Conservation (phyloP, 53 echinoderm and acorn worm genomes). For the Echinarachnius parma region DNA sequence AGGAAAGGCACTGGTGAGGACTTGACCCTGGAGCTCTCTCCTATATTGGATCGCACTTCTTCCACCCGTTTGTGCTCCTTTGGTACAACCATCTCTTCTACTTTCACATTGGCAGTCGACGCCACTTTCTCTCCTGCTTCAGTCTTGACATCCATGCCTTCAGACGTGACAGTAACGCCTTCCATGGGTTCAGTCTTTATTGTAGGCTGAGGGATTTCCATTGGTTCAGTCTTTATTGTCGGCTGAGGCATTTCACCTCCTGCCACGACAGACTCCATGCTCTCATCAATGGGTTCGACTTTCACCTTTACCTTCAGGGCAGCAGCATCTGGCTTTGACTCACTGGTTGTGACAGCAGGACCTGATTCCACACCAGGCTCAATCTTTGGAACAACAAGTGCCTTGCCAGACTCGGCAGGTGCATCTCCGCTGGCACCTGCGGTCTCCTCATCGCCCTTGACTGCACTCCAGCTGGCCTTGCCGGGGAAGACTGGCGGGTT, state of each 20-base stretch:
- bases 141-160: no score
- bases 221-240: slow-evolving; percentile 9
- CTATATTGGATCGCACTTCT: no score
- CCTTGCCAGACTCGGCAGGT: not conserved
- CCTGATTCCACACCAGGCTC: not conserved
- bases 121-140: no score
- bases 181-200: no score
- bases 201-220: no score
- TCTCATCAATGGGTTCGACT: slow-evolving; percentile 24
- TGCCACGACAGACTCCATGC: slow-evolving; percentile 1
- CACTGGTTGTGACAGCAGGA: not conserved
- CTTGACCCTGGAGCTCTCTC: not conserved
- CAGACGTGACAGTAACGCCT: no score
- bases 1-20: slow-evolving; percentile 27
- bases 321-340: not conserved
- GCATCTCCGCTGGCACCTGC: not conserved
- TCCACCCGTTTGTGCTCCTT: no score
- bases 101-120: no score
- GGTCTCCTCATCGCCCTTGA: not conserved
- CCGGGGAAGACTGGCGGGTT: slow-evolving; percentile 24
- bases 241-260: not conserved
- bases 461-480: slow-evolving; percentile 28
- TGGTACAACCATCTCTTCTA: no score
- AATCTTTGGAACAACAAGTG: slow-evolving; percentile 10
- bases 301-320: slow-evolving; percentile 1